A percentile compares a stretch with the other conserved stretches of the same genome.
Conservation (phyloP, 2,113 vertebrate species). For the Antennarius striatus region DNA sequence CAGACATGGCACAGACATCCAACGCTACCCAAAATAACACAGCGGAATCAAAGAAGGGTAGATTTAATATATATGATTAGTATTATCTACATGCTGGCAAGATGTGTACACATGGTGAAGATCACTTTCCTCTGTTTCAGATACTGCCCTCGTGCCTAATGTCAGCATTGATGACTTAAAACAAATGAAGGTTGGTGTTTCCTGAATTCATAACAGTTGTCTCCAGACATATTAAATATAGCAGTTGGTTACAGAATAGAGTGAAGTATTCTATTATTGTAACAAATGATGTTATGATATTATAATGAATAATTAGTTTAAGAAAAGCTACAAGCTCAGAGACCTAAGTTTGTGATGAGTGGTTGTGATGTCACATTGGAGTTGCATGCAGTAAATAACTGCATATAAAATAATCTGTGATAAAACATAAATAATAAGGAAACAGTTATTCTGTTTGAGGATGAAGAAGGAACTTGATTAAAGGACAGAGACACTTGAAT, state of each 20-base stretch:
- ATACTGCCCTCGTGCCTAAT: slow-evolving; percentile 88
- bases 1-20: slow-evolving; percentile 86
- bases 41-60: slow-evolving; percentile 88
- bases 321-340: too few species aligned
- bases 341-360: too few species aligned
- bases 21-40: slow-evolving; percentile 81
- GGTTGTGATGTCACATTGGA: background rate
- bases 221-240: too few species aligned
- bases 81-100: background rate
- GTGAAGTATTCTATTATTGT: too few species aligned
- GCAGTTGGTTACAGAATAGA: too few species aligned
- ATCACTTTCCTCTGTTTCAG: slow-evolving; percentile 68
- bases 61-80: too few species aligned
- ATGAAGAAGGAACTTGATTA: too few species aligned
- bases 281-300: too few species aligned
- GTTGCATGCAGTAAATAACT: background rate
- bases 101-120: background rate
- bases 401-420: too few species aligned
- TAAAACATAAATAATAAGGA: background rate
- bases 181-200: slow-evolving; percentile 90
- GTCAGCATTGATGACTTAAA: slow-evolving; percentile 97
- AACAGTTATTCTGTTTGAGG: too few species aligned
- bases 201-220: background rate
- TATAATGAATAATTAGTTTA: too few species aligned
- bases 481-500: background rate